Percentiles rank a stretch among this genome's conserved stretches.
Evolutionary conservation across 2,113 vertebrate genomes (phyloP).

Genomic region (Synchiropus splendidus): DNA sequence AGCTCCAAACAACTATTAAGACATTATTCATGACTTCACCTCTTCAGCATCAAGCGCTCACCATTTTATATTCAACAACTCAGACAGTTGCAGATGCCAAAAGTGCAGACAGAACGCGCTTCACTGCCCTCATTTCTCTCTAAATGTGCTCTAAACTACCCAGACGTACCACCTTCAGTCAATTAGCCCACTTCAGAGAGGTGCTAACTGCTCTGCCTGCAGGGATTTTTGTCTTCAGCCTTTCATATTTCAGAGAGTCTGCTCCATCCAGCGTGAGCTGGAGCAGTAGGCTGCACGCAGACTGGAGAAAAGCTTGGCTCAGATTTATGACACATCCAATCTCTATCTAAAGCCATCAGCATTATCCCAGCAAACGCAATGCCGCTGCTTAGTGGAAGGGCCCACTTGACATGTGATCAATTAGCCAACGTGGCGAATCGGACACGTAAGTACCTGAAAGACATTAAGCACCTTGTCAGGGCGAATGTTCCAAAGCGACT

Average conservation of each 20-base stretch:
- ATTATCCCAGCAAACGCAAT: slow-evolving; percentile 30
- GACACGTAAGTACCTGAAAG: slow-evolving; percentile 28
- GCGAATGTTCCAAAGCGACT: slow-evolving; percentile 29
- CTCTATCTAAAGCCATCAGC: slow-evolving; percentile 28
- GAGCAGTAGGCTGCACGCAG: too few species aligned
- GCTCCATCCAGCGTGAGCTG: slow-evolving; percentile 11
- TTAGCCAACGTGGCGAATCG: slow-evolving; percentile 34
- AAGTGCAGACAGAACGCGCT: too few species aligned
- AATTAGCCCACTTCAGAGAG: slow-evolving; percentile 11
- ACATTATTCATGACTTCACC: too few species aligned
- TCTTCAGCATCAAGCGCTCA: too few species aligned
- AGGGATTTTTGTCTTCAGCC: slow-evolving; percentile 14
- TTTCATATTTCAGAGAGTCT: slow-evolving; percentile 18
- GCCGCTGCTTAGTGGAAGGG: slow-evolving; percentile 4
- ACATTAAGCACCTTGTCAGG: slow-evolving; percentile 26
- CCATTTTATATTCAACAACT: too few species aligned
- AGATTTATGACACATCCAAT: slow-evolving; percentile 12
- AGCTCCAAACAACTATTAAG: too few species aligned
- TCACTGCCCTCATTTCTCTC: slow-evolving; percentile 1
- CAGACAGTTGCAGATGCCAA: too few species aligned
- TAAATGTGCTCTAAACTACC: slow-evolving; percentile 7
- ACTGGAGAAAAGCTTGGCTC: too few species aligned
- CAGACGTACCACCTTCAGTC: slow-evolving; percentile 10
- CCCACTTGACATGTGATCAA: slow-evolving; percentile 38
- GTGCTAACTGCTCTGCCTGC: slow-evolving; percentile 6